Base-by-base conservation (phyloP, 2,113 vertebrate species). In the Lipophrys pholis region DNA sequence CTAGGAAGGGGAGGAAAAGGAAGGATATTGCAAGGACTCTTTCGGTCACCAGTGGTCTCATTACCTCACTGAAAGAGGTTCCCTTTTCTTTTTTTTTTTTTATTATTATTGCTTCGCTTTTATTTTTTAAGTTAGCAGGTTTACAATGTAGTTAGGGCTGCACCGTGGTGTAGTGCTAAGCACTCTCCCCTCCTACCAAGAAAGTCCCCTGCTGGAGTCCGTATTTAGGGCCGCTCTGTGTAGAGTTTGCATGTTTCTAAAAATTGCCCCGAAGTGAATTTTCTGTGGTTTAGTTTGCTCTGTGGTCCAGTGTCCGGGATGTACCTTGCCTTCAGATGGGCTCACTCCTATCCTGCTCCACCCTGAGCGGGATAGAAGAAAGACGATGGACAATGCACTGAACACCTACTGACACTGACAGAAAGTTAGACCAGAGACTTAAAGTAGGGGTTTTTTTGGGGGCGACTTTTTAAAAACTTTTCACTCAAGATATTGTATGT, bases 21-120 rank as follows among this genome's bases (percentile, higher is more conserved):
- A 80, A 67, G 69, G 69, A 60, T 78, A 74, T 78, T 69, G 57
- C 81, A 61, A 68, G 82, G 53, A 52, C 67, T 78, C 53, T 81
- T 52, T 65, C 11, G 50, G 69, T 59, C 59, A 67, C 48, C 43
- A 74, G 36, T 69, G 57, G 49, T 59, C 39, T 84, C 17, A 17
- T 82, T 87, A 69, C 40, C 41, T 52, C 63, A n/a, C 15, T 15
- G 35, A 62, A 62, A 69, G 45, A 69, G 17, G 39, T 39, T 46
- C 35, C 61, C 42, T 53, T 82, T 60, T 66, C 69, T 3, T 5
- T 54, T 12, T 8, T n/a, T n/a, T 30, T 30, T 4, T 30, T 30
- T 30, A 30, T 4, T 30, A 30, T 30, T 30, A 30, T 30, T 30
- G 21, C 46, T 42, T 70, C 17, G 45, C 72, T 42, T 80, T 77